A percentile compares a stretch with the other conserved stretches of the same genome.
Evolutionary conservation across 1,140 invertebrate species (phyloP).

Genomic region (Conus betulinus): DNA sequence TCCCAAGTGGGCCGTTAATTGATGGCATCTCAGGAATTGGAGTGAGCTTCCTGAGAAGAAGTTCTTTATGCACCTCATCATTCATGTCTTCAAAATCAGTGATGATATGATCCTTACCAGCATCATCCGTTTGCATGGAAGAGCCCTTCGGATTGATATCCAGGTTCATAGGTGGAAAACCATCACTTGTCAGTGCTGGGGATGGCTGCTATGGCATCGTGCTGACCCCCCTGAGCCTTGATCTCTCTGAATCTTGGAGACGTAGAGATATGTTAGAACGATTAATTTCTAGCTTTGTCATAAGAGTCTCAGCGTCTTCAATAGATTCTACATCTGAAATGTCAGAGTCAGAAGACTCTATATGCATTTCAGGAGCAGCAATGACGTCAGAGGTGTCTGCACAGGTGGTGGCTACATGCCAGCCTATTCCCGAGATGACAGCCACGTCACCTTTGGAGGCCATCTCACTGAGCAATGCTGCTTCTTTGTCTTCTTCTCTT

Average conservation of each 20-base stretch:
- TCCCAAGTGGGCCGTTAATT: slow-evolving; percentile 49
- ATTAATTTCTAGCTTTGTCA: slow-evolving; percentile 30
- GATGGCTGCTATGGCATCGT: neutral
- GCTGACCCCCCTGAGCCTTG: slow-evolving; percentile 18
- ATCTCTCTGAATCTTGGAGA: slow-evolving; percentile 44
- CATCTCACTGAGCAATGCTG: slow-evolving; percentile 45
- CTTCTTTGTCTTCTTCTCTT: slow-evolving; percentile 40
- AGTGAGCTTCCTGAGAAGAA: slow-evolving; percentile 55
- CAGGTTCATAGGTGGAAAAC: slow-evolving; percentile 65
- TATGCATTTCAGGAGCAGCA: slow-evolving; percentile 46
- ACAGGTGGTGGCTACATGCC: slow-evolving; percentile 69
- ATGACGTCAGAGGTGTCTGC: slow-evolving; percentile 64
- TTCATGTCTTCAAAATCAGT: slow-evolving; percentile 34
- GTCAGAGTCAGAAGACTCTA: slow-evolving; percentile 57
- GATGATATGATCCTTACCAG: neutral
- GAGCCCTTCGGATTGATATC: slow-evolving; percentile 60
- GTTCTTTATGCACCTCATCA: slow-evolving; percentile 45
- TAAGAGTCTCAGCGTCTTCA: slow-evolving; percentile 13
- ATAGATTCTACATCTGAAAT: slow-evolving; percentile 44
- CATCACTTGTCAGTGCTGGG: slow-evolving; percentile 59
- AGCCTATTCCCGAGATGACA: slow-evolving; percentile 70
- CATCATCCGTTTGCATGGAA: neutral
- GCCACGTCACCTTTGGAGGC: slow-evolving; percentile 60
- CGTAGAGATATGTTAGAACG: slow-evolving; percentile 3
- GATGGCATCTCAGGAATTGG: slow-evolving; percentile 67